phyloP scores from a whole-genome alignment of 2,113 vertebrate genomes.

The Alethe diademata region DNA sequence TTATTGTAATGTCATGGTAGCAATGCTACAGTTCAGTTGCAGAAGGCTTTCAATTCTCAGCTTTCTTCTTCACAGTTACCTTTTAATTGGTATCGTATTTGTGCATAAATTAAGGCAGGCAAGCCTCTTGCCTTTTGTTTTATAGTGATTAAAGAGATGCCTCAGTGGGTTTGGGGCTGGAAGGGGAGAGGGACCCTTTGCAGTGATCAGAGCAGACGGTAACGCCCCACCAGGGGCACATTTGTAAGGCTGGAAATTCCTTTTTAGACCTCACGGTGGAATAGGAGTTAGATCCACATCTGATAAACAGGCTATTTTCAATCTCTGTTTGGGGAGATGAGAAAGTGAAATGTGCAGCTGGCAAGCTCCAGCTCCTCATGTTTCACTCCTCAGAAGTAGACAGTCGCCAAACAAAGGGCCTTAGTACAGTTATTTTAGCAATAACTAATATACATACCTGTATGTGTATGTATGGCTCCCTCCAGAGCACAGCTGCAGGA shows the following conservation, averaged over 20 bases:
- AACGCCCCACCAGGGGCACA: slow-evolving; percentile 41
- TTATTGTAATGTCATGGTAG: slow-evolving; percentile 24
- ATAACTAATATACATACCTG: slow-evolving; percentile 53
- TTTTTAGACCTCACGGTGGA: slow-evolving; percentile 50
- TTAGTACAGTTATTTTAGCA: slow-evolving; percentile 10
- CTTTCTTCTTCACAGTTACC: slow-evolving; percentile 21
- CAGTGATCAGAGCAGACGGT: slow-evolving; percentile 45
- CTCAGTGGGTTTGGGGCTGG: slow-evolving; percentile 38
- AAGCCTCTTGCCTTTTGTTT: slow-evolving; percentile 16
- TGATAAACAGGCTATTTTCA: slow-evolving; percentile 58
- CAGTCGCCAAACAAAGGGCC: slow-evolving; percentile 3
- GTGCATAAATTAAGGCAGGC: slow-evolving; percentile 12
- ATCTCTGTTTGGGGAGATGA: slow-evolving; percentile 53
- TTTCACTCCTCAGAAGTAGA: slow-evolving; percentile 13
- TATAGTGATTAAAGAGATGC: slow-evolving; percentile 9
- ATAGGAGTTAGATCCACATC: slow-evolving; percentile 50
- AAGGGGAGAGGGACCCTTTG: slow-evolving; percentile 15
- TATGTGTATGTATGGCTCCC: slow-evolving; percentile 26
- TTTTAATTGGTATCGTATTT: slow-evolving; percentile 45
- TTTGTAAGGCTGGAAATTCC: slow-evolving; percentile 57
- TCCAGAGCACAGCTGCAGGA: slow-evolving; percentile 52
- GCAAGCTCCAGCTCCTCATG: slow-evolving; percentile 17
- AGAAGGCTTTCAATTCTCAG: slow-evolving; percentile 20
- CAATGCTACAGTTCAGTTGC: neutral
- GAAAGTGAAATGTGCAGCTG: slow-evolving; percentile 53